A percentile compares a stretch with the other conserved stretches of the same genome.
Conservation (phyloP, 2,113 vertebrate genomes). For the Fulmarus glacialis region DNA sequence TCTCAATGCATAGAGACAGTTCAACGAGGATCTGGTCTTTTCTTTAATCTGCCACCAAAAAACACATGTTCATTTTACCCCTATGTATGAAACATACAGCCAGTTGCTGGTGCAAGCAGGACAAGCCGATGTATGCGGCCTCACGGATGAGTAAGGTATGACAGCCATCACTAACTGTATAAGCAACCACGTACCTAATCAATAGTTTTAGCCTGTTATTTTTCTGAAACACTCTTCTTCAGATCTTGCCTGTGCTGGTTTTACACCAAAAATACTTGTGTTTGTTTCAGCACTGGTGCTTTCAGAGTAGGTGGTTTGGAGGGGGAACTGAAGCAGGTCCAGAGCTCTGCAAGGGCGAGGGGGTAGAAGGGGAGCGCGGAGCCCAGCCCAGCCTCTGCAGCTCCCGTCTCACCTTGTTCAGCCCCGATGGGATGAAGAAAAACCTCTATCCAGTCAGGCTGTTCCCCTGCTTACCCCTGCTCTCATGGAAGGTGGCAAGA, state of each 20-base stretch:
- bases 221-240: neutral
- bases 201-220: neutral
- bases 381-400: neutral
- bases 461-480: neutral
- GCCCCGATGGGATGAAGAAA: neutral
- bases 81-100: neutral
- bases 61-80: neutral
- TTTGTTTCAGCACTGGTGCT: neutral
- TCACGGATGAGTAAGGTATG: neutral
- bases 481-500: neutral
- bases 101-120: neutral
- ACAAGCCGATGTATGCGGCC: accelerated
- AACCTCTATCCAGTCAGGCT: neutral
- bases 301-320: neutral
- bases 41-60: neutral
- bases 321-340: neutral
- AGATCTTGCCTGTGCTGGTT: neutral
- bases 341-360: neutral
- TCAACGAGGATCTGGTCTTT: neutral
- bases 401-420: neutral
- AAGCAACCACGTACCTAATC: neutral
- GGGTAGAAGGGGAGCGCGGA: neutral
- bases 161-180: neutral
- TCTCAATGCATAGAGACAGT: neutral
- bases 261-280: neutral